Evolutionary conservation across 2,113 vertebrate genomes (phyloP).

Genomic region (Pelmatolapia mariae): DNA sequence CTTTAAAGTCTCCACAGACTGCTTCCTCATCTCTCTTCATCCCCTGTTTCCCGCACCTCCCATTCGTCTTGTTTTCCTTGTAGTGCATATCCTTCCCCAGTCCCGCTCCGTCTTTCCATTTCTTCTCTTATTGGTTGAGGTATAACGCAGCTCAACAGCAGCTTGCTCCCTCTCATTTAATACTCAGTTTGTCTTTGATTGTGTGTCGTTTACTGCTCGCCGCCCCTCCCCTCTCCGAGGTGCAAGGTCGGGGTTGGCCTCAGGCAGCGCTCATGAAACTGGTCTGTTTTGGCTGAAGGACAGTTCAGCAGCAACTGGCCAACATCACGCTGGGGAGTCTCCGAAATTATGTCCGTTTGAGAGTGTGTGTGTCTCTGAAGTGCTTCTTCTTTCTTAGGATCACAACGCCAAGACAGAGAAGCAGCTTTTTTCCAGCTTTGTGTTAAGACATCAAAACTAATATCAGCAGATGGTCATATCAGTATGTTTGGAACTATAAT

Average conservation of each 20-base stretch:
- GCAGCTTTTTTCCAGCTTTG: not conserved
- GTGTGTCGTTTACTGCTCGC: not conserved
- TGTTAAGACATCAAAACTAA: not conserved
- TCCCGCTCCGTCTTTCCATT: not conserved
- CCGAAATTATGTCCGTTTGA: not conserved
- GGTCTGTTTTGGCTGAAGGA: constrained; percentile 1
- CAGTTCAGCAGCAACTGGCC: not conserved
- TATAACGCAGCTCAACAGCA: not conserved
- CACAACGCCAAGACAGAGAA: not conserved
- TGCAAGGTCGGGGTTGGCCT: constrained; percentile 21
- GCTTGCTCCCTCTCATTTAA: not conserved
- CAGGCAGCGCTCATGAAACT: not conserved
- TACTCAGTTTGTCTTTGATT: not conserved
- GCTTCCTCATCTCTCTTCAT: constrained; percentile 27
- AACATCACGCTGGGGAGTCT: not conserved
- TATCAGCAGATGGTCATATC: not conserved
- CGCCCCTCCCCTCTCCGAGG: not conserved
- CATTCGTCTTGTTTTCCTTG: constrained; percentile 35
- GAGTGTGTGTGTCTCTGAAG: not conserved
- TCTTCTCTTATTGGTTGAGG: not conserved
- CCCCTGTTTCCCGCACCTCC: not conserved
- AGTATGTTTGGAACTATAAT: not conserved
- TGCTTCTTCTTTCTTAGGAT: not conserved
- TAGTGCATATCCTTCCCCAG: not conserved
- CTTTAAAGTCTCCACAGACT: constrained; percentile 46